Evolutionary conservation across 2,888 invertebrate species (phyloP).

Genomic region (Antheraea assamensis): DNA sequence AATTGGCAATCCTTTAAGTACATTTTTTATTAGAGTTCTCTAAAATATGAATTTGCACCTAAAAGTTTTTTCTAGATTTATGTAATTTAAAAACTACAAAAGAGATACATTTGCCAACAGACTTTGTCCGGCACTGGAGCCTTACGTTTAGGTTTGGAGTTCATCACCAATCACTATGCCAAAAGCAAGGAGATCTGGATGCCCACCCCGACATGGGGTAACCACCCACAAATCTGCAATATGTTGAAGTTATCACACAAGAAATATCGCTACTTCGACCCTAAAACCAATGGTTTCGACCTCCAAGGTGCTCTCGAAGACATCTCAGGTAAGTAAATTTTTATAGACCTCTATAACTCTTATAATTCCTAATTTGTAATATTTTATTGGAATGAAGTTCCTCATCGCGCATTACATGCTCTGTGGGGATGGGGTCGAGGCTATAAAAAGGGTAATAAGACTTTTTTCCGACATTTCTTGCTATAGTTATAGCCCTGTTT

Average conservation of each 20-base stretch:
- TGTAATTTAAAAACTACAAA: neutral
- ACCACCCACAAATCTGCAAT: slow-evolving; percentile 97
- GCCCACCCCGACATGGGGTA: slow-evolving; percentile 98
- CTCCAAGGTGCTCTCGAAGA: slow-evolving; percentile 94
- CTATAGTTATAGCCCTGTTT: too few species aligned
- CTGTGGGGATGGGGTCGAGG: too few species aligned
- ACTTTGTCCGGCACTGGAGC: slow-evolving; percentile 99
- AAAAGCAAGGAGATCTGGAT: slow-evolving; percentile 92
- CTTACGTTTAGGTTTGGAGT: slow-evolving; percentile 95
- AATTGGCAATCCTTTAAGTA: too few species aligned
- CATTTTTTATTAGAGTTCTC: too few species aligned
- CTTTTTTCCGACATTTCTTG: too few species aligned
- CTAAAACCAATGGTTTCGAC: slow-evolving; percentile 96
- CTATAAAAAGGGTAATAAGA: too few species aligned
- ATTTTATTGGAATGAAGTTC: too few species aligned
- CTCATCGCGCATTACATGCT: too few species aligned
- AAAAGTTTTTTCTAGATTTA: neutral
- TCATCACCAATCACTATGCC: slow-evolving; percentile 90
- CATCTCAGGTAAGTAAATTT: slow-evolving; percentile 88
- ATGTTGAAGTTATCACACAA: slow-evolving; percentile 92
- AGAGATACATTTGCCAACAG: slow-evolving; percentile 71
- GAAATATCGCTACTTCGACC: slow-evolving; percentile 96
- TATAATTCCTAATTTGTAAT: too few species aligned
- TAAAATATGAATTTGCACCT: too few species aligned
- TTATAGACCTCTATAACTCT: too few species aligned